These are phyloP conservation scores for Oithona nana DNA, from an alignment of 2,888 invertebrate species.

Conservation along the genomic window DNA sequence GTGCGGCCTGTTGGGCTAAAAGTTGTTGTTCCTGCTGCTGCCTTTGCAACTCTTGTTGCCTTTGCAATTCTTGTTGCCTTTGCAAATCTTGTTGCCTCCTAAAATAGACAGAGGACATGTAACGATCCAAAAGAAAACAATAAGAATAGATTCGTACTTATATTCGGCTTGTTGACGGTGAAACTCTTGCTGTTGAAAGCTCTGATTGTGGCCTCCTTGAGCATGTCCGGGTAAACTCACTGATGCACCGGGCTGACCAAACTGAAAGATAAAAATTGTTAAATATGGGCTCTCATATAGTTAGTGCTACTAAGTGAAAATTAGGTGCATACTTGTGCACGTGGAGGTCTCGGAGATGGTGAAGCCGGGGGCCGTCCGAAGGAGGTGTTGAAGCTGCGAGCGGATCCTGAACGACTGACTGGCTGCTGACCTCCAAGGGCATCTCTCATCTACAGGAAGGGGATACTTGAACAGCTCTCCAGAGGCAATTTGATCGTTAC, in stretches of 20 bases:
- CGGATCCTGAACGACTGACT: constrained; percentile 10
- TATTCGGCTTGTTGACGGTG: constrained; percentile 8
- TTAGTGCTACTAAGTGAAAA: background rate
- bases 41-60: background rate
- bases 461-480: too few species aligned
- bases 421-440: constrained; percentile 4
- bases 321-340: background rate
- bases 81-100: background rate
- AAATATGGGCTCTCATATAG: background rate
- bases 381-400: constrained; percentile 14
- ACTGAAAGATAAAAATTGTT: too few species aligned
- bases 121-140: too few species aligned
- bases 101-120: too few species aligned
- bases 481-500: too few species aligned
- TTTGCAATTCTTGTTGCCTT: background rate
- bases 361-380: background rate
- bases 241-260: background rate
- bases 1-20: background rate
- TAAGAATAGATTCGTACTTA: too few species aligned
- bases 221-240: background rate
- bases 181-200: constrained; percentile 7
- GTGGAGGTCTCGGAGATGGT: background rate
- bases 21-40: background rate
- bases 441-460: background rate
- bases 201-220: background rate